Evolutionary conservation across 2,797 vertebrate species (phyloP), one percentile per base, ranked within the genome.

Genomic region (Florisuga fusca): DNA sequence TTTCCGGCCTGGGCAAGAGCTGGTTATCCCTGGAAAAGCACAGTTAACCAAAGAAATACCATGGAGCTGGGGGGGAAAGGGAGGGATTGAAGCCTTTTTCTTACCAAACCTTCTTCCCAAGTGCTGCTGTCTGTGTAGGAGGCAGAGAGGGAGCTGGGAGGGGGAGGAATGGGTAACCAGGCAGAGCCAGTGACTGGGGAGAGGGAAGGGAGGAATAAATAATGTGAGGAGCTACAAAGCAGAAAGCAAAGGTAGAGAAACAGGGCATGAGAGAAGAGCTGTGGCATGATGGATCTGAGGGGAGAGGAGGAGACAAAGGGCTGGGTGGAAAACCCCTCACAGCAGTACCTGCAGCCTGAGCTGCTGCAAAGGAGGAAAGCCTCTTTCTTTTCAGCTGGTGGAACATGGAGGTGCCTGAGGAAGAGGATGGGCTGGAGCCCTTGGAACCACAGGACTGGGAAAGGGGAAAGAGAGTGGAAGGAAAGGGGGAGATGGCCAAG

Each of bases 51-150:
- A 82, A 92, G 81, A 45, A 72, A 84, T 33, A 55, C 21, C 16
- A 6, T 1, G 6, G 25, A 7, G 12, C 8, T 36, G 19, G 10
- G 22, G 13, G 50, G 51, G n/a, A 2, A 9, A 38, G 50, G 33
- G 53, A 50, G n/a, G 18, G 50, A 63, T 38, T 23, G 46, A 68
- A 64, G 25, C 15, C 20, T 63, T 43, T 88, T 58, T 69, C 50
- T 80, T 48, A 26, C 59, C 41, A 83, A 90, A 45, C 57, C 91
- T 77, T 36, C 14, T 68, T 94, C 55, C 25, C 38, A 17, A 62
- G 48, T 54, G 69, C 61, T 91, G 71, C 76, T 74, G 61, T 31
- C 61, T 89, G 74, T 61, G 90, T 87, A 67, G 93, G 94, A 93
- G 87, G 94, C 83, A 84, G 76, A 76, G 77, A 68, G 61, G 80